Percentiles rank a stretch among this genome's conserved stretches.
phyloP scores from a whole-genome alignment of 2,797 vertebrate genomes.

The Cossypha niveicapilla region DNA sequence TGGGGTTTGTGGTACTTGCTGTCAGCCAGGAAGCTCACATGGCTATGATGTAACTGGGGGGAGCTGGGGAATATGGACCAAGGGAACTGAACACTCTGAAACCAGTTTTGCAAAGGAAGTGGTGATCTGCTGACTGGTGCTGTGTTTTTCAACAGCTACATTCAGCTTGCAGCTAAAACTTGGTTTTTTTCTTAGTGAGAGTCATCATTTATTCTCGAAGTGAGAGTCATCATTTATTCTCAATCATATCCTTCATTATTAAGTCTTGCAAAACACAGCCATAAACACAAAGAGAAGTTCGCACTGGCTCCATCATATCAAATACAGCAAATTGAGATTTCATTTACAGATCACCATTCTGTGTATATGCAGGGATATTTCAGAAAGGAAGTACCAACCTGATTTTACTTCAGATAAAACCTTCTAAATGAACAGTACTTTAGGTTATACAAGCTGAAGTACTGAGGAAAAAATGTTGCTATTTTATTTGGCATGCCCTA shows the following conservation, averaged over 20 bases:
- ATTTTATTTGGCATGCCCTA: background rate
- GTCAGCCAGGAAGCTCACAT: background rate
- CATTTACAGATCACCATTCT: background rate
- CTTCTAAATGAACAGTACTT: background rate
- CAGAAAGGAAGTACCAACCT: background rate
- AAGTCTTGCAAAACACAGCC: background rate
- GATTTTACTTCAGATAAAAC: background rate
- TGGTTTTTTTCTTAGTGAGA: background rate
- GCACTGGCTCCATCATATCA: background rate
- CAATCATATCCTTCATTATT: background rate
- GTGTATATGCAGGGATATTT: background rate
- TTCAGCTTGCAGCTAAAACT: background rate
- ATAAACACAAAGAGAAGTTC: background rate
- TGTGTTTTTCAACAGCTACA: background rate
- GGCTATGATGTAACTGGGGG: background rate
- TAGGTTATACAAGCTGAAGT: background rate
- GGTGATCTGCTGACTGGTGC: background rate
- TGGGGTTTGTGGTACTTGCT: background rate
- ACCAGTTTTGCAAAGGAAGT: background rate
- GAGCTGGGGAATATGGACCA: background rate
- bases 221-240: background rate
- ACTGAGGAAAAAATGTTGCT: background rate
- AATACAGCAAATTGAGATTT: background rate
- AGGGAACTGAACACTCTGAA: background rate
- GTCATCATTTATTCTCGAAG: background rate